Percentiles rank a stretch among this genome's conserved stretches.
phyloP scores from a whole-genome alignment of 2,797 vertebrate genomes.

The Schizothorax lantsangensis region DNA sequence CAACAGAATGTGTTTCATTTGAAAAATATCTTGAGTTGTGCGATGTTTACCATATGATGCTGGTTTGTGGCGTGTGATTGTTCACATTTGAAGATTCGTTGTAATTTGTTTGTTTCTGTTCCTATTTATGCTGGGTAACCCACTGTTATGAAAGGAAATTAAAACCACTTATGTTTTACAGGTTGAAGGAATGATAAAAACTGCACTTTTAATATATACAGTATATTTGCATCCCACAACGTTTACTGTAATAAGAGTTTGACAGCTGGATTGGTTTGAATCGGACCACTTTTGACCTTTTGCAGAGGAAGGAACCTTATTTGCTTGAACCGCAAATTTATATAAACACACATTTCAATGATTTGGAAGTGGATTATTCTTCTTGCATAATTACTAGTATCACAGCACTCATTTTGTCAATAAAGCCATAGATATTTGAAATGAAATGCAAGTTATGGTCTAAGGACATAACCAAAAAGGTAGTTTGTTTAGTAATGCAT shows the following conservation, averaged over 20 bases:
- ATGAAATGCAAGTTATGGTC: constrained; percentile 38
- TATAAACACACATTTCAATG: constrained; percentile 33
- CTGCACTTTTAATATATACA: constrained; percentile 52
- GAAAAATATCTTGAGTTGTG: constrained; percentile 37
- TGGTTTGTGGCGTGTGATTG: constrained; percentile 43
- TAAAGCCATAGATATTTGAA: constrained; percentile 56
- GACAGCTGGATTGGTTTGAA: not conserved
- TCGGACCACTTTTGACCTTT: constrained; percentile 36
- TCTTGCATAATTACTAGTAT: not conserved
- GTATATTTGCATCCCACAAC: constrained; percentile 43
- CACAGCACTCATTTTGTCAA: constrained; percentile 14
- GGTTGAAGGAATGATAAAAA: constrained; percentile 29
- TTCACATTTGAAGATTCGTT: constrained; percentile 40
- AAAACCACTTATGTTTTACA: constrained; percentile 56
- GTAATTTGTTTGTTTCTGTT: constrained; percentile 34
- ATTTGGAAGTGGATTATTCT: constrained; percentile 12
- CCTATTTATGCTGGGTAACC: constrained; percentile 29
- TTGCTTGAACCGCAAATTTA: constrained; percentile 35
- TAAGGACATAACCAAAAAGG: constrained; percentile 32
- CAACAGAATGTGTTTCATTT: constrained; percentile 24
- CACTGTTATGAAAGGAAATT: constrained; percentile 42
- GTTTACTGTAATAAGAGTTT: constrained; percentile 35
- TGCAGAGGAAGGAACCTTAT: constrained; percentile 7
- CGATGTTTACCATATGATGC: constrained; percentile 45
- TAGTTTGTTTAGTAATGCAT: constrained; percentile 11